Evolutionary conservation across 2,888 invertebrate genomes (phyloP), one percentile per base, ranked within the genome.

Genomic region (Xestia rhomboidea): DNA sequence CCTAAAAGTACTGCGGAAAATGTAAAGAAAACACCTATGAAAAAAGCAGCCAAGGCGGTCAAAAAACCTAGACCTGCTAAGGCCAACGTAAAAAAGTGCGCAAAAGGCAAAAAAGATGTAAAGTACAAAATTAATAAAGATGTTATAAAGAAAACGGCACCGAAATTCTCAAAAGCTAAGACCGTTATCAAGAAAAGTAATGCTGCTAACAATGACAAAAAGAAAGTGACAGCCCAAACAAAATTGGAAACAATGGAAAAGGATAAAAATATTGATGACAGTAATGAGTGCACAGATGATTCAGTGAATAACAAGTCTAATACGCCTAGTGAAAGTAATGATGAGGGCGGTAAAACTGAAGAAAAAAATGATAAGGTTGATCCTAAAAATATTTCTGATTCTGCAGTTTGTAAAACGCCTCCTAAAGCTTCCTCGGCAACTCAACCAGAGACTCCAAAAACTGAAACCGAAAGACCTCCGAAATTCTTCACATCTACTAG

Each of bases 401-500:
- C 81, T 51, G 34, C 75, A 49, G 60, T 38, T 67, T 81, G 60
- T 66, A 82, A 82, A 81, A 84, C 84, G 21, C 77, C 87, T 30
- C 57, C 87, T 8, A 92, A 90, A 87, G 64, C 69, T 54, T 67
- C 87, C 30, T 68, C 86, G 24, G 70, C 79, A 34, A 90, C 82
- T 87, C 90, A 89, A 83, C 68, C 88, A 15, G 95, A 95, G 74
- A 90, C 92, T n/a, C 92, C 93, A 18, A 96, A 95, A 92, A 64
- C 91, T 76, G 96, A 96, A 90, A 91, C 87, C 41, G 96, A 96
- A 89, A 92, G 96, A 81, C 96, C 96, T 63, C 96, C 94, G 8
- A 96, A 96, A 89, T 96, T 96, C 90, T 96, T 96, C 76, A 96
- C 96, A 21, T 96, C 96, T 2, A 93, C 84, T 81, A 91, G 96